phyloP scores from a whole-genome alignment of 2,113 vertebrate species.

The Odocoileus hemionus region DNA sequence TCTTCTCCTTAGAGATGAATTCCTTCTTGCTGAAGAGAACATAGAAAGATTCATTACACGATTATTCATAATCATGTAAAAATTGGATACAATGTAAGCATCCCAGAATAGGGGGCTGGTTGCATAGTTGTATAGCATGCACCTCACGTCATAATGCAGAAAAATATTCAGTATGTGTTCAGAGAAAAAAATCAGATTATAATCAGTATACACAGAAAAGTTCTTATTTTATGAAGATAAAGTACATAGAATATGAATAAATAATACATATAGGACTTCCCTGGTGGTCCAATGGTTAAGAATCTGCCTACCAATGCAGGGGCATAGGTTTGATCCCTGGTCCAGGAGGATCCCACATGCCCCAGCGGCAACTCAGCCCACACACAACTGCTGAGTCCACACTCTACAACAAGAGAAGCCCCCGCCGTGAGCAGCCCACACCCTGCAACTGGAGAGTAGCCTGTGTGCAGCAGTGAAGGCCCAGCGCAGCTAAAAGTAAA shows the following conservation, averaged over 20 bases:
- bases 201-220: neutral
- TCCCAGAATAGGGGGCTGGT: neutral
- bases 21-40: neutral
- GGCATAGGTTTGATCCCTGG: neutral
- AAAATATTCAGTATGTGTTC: neutral
- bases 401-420: neutral
- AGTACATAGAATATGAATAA: neutral
- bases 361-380: neutral
- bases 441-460: neutral
- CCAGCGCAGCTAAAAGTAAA: neutral
- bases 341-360: neutral
- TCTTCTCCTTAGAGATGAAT: neutral
- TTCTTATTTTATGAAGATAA: slow-evolving; percentile 25
- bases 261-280: neutral
- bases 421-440: neutral
- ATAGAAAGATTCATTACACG: neutral
- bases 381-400: neutral
- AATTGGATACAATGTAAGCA: neutral
- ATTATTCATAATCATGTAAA: neutral
- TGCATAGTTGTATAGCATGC: neutral
- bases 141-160: neutral
- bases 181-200: neutral
- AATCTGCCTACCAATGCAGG: neutral
- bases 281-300: neutral
- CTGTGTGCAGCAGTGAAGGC: neutral